phyloP scores from a whole-genome alignment of 1,140 invertebrate genomes.

The Gryon sp. region DNA sequence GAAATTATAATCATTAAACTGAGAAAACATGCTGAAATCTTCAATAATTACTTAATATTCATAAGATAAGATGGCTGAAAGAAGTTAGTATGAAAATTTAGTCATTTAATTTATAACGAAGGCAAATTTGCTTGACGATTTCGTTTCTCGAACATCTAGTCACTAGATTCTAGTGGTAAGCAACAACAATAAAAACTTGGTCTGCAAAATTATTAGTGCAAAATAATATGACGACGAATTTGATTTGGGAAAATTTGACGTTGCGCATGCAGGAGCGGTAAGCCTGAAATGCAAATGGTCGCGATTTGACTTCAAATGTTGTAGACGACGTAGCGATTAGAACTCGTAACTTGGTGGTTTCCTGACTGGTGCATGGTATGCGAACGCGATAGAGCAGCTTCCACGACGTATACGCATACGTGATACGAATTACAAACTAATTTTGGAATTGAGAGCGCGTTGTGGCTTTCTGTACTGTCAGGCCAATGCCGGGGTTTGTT shows the following conservation, averaged over 20 bases:
- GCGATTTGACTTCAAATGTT: constrained; percentile 67
- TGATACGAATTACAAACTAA: constrained; percentile 63
- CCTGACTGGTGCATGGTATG: constrained; percentile 52
- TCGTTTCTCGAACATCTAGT: no score
- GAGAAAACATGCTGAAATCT: no score
- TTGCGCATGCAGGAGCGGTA: constrained; percentile 25
- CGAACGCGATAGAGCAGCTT: constrained; percentile 44
- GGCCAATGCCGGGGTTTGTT: constrained; percentile 51
- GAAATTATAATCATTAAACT: no score
- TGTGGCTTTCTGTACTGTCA: constrained; percentile 55
- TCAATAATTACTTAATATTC: no score
- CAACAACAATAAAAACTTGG: no score
- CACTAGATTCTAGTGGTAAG: no score
- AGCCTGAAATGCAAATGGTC: constrained; percentile 65
- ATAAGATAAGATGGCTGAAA: no score
- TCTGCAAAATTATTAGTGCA: constrained; percentile 11
- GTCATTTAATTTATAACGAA: no score
- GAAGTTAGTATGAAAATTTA: no score
- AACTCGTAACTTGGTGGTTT: constrained; percentile 70
- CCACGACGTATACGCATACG: constrained; percentile 61
- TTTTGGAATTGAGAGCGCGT: constrained; percentile 54
- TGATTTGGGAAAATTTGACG: constrained; percentile 24
- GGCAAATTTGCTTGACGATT: no score
- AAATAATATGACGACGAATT: constrained; percentile 31
- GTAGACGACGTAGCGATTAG: constrained; percentile 66